Base-by-base conservation (phyloP, 2,888 invertebrate genomes). In the Digitonthophagus gazella region DNA sequence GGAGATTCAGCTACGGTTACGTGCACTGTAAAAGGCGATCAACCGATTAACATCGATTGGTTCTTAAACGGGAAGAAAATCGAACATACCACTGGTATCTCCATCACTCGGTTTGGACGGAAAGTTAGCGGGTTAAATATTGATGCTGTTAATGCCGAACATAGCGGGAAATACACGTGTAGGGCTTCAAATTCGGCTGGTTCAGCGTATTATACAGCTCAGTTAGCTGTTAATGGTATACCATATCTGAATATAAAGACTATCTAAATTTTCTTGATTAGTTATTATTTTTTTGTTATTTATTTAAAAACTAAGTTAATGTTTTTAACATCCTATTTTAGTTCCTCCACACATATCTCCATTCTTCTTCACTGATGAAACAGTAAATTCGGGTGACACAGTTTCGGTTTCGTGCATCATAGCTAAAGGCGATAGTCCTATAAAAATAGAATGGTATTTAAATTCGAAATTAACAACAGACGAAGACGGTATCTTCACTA, bases 341-440 rank as follows among this genome's bases (percentile, higher is more conserved):
- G 93, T 93, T 82, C 88, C 90, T 78, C 93, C 93, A 72, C 91
- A 92, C 86, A 90, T 93, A 77, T 88, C 89, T 76, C 89, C 91
- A 72, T 93, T 93, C 78, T 87, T 87, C 78, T 91, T 93, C 76
- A 91, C 91, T 15, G 68, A 68, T 57, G 84, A 84, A 57, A 81
- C 85, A 54, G 82, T 85, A 15, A 91, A 90, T 81, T 88, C 89
- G 72, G 90, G 90, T 76, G 91, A 92, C 80, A 85, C 89, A 79
- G 88, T 89, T 65, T 87, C 90, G 72, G 58, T 88, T 15, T 88
- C 87, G 68, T 91, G 91, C 78, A 86, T 89, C 70, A 87, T 90
- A 70, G 85, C 86, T 68, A 91, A 91, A 81, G 91, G 91, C 65
- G 91, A 91, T 80, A 81, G 88, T 65, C 90, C 90, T n/a, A 84